phyloP scores from a whole-genome alignment of 2,113 vertebrate genomes.

The Pituophis catenifer region DNA sequence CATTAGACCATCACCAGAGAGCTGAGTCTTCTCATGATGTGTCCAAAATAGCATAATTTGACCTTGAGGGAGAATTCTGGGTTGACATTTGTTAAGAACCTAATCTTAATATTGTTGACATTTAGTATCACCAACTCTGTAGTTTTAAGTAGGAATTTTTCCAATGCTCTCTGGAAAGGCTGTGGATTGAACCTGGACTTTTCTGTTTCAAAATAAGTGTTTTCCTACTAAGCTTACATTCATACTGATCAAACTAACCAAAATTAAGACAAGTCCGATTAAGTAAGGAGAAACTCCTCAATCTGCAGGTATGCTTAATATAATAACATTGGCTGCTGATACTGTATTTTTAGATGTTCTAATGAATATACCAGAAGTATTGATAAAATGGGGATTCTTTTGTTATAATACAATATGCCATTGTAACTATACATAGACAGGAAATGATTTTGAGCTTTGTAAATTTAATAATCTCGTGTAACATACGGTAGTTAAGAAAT shows the following conservation, averaged over 20 bases:
- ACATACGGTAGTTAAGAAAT: not conserved
- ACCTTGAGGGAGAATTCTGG: not conserved
- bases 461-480: not conserved
- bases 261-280: not conserved
- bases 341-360: not conserved
- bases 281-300: not conserved
- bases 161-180: not conserved
- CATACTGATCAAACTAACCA: not conserved
- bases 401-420: not conserved
- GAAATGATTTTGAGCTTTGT: not conserved
- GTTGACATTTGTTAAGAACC: not conserved
- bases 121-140: not conserved
- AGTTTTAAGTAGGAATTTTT: not conserved
- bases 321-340: slow-evolving; percentile 41
- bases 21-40: not conserved
- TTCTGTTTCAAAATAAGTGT: not conserved
- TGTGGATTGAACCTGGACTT: not conserved
- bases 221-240: not conserved
- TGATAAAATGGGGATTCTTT: slow-evolving; percentile 22
- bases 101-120: not conserved
- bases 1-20: not conserved
- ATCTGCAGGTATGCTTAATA: not conserved
- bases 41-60: not conserved
- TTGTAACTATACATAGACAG: not conserved
- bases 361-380: not conserved